Conservation (phyloP, 2,797 vertebrate species). For the Xenopus petersii region DNA sequence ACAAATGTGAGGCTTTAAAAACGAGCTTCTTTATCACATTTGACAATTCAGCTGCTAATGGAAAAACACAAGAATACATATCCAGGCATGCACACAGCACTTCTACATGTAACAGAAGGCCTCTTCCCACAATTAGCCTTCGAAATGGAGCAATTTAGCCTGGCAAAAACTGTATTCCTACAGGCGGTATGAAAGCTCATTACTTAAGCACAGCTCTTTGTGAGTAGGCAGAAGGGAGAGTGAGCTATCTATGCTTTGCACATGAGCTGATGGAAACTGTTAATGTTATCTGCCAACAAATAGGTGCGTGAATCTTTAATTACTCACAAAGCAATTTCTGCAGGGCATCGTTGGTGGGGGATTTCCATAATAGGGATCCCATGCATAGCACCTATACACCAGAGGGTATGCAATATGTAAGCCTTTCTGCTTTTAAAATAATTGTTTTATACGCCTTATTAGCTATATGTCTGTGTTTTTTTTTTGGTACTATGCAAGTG, state of each 20-base stretch:
- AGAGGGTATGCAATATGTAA: conserved; percentile 22
- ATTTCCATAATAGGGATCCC: conserved; percentile 25
- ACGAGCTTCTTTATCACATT: conserved; percentile 66
- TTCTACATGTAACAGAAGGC: conserved; percentile 53
- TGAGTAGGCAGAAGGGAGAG: conserved; percentile 39
- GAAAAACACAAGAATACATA: conserved; percentile 62
- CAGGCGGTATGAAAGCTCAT: conserved; percentile 58
- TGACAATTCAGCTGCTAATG: conserved; percentile 67
- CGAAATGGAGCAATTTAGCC: conserved; percentile 69
- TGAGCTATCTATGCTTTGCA: conserved; percentile 37
- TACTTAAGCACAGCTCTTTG: conserved; percentile 56
- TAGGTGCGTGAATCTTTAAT: conserved; percentile 36
- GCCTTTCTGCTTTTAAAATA: conserved; percentile 16
- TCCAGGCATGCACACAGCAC: background rate
- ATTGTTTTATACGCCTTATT: conserved; percentile 30
- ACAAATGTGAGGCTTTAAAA: conserved; percentile 68
- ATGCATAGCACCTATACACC: conserved; percentile 8
- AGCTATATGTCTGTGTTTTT: conserved; percentile 7
- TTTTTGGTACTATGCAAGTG: conserved; percentile 7
- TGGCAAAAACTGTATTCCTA: conserved; percentile 63
- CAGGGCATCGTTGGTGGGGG: conserved; percentile 27
- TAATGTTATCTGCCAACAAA: conserved; percentile 41
- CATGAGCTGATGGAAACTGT: conserved; percentile 35
- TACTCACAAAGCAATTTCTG: conserved; percentile 39
- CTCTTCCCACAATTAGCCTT: conserved; percentile 68